Conservation (phyloP, 2,113 vertebrate genomes). For the Monarcha castaneiventris region DNA sequence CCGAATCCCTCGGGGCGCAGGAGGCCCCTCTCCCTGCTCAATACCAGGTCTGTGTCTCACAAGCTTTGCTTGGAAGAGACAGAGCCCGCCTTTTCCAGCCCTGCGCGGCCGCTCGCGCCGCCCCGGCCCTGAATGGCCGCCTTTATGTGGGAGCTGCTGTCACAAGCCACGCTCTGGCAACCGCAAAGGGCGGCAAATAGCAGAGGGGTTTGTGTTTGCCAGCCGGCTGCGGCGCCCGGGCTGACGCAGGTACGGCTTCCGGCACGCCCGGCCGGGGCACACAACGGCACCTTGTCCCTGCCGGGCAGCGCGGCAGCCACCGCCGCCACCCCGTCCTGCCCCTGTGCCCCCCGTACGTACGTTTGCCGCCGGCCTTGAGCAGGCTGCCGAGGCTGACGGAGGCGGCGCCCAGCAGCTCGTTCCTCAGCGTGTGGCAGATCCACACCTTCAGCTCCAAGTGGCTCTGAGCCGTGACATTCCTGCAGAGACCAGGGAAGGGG, state of each 20-base stretch:
- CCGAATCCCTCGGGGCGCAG: accelerated
- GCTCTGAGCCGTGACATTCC: conserved; percentile 93
- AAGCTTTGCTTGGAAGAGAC: conserved; percentile 27
- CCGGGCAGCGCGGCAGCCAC: neutral
- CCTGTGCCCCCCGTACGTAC: conserved; percentile 59
- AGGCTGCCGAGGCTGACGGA: conserved; percentile 86
- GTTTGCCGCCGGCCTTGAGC: conserved; percentile 84
- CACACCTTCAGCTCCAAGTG: conserved; percentile 91
- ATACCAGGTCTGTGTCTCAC: neutral
- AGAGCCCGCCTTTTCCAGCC: conserved; percentile 24
- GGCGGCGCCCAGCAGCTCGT: conserved; percentile 89
- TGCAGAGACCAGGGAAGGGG: conserved; percentile 22
- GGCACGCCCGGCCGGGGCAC: neutral
- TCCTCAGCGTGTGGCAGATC: conserved; percentile 93
- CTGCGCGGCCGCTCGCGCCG: neutral
- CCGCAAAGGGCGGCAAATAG: conserved; percentile 46
- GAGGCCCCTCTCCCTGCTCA: neutral
- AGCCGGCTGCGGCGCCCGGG: neutral
- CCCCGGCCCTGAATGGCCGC: conserved; percentile 52
- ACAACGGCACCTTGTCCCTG: conserved; percentile 22
- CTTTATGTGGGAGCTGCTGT: conserved; percentile 58
- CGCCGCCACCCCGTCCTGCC: neutral
- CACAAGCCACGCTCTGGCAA: neutral
- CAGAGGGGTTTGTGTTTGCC: conserved; percentile 7
- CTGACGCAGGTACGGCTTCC: neutral